These are phyloP conservation scores for Elysia chlorotica DNA, from an alignment of 1,140 invertebrate species.

Conservation along the genomic window DNA sequence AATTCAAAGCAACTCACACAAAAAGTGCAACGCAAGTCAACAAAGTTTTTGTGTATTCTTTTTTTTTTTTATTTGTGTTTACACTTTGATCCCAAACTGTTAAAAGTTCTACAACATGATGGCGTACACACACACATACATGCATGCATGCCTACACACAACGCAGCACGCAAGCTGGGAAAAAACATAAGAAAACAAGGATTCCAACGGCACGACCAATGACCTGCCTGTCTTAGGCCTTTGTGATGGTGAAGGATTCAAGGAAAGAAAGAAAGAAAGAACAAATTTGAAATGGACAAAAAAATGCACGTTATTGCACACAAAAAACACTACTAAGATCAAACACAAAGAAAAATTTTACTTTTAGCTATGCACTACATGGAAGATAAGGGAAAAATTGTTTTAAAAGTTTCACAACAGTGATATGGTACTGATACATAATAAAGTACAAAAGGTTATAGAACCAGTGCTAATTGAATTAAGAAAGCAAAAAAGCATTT, in stretches of 20 bases:
- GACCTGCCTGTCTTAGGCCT: too few relatives aligned
- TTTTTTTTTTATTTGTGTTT: constrained; percentile 3
- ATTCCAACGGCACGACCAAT: background rate
- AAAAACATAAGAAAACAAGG: background rate
- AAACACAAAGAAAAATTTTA: too few relatives aligned
- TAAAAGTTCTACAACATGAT: constrained; percentile 9
- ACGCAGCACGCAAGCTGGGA: background rate
- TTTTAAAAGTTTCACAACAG: background rate
- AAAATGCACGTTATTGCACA: background rate
- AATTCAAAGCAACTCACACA: background rate
- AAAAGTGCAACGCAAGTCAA: background rate
- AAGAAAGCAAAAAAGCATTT: background rate
- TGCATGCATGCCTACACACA: background rate
- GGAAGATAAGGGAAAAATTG: background rate
- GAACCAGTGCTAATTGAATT: background rate
- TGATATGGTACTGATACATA: too few relatives aligned
- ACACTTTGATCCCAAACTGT: constrained; percentile 14
- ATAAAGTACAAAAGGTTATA: background rate
- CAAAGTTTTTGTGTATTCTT: background rate
- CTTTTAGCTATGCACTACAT: background rate
- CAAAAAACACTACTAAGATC: too few relatives aligned
- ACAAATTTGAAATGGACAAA: background rate
- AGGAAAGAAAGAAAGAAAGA: background rate
- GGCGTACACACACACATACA: constrained; percentile 8
- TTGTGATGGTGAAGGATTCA: too few relatives aligned